Evolutionary conservation across 2,113 vertebrate species (phyloP).

Genomic region (Delphinus delphis): DNA sequence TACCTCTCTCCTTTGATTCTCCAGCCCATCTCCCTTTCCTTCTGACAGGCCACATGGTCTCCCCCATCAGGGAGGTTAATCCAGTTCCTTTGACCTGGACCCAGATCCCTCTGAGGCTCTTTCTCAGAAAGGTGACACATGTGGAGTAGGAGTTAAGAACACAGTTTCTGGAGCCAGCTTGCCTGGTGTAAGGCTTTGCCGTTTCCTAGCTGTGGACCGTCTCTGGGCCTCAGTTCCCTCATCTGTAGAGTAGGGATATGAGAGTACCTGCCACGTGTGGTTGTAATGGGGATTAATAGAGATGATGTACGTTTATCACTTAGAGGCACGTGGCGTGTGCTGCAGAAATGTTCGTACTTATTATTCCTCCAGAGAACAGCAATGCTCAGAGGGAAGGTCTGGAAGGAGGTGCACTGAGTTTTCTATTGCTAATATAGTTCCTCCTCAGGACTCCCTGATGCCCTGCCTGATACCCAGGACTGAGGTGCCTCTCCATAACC

Average conservation of each 20-base stretch:
- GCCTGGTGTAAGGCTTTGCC: background rate
- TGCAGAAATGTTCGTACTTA: background rate
- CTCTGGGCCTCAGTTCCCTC: background rate
- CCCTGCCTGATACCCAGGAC: background rate
- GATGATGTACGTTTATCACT: background rate
- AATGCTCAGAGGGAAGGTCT: background rate
- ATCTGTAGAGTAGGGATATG: background rate
- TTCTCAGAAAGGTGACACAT: background rate
- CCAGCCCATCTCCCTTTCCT: background rate
- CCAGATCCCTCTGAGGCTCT: background rate
- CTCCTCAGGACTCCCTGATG: background rate
- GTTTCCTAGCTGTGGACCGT: background rate
- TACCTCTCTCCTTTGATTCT: background rate
- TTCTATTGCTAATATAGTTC: background rate
- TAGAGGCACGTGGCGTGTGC: background rate
- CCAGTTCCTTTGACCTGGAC: background rate
- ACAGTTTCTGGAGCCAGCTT: background rate
- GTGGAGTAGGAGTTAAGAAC: background rate
- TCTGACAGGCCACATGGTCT: background rate
- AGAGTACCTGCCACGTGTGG: background rate
- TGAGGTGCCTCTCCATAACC: background rate
- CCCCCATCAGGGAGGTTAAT: background rate
- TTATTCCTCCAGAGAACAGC: background rate
- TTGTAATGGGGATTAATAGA: background rate
- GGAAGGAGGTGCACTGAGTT: background rate